These are phyloP conservation scores for Tinamus major DNA, from an alignment of 2,797 vertebrate species.

Conservation along the genomic window DNA sequence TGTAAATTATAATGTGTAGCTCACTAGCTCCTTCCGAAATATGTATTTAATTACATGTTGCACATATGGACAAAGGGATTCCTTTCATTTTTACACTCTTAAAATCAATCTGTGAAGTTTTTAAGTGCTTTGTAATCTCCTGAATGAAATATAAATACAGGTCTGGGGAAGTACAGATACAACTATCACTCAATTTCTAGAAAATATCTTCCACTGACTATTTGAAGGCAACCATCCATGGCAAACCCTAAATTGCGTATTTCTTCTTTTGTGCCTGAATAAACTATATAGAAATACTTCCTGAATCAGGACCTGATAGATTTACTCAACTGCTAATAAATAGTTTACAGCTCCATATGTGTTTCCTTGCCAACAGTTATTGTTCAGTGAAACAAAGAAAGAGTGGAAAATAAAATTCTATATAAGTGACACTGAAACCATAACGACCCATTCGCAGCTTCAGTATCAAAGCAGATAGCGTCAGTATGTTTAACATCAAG, in stretches of 20 bases:
- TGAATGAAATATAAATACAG: constrained; percentile 37
- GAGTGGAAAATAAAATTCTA: neutral
- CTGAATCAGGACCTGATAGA: constrained; percentile 69
- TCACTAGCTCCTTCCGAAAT: constrained; percentile 7
- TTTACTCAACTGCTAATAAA: constrained; percentile 68
- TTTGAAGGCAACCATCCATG: constrained; percentile 31
- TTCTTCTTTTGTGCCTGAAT: constrained; percentile 49
- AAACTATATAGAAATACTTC: constrained; percentile 54
- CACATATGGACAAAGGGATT: constrained; percentile 1
- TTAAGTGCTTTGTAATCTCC: neutral
- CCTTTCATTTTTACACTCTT: constrained; percentile 38
- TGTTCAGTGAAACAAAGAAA: constrained; percentile 64
- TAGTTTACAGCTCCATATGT: constrained; percentile 74
- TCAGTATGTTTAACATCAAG: neutral
- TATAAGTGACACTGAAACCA: constrained; percentile 26
- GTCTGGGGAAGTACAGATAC: constrained; percentile 10
- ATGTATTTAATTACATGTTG: neutral
- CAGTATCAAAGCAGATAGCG: neutral
- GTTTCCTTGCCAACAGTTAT: constrained; percentile 60
- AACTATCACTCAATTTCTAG: constrained; percentile 46
- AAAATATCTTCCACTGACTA: constrained; percentile 25
- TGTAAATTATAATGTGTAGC: neutral
- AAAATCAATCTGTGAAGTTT: constrained; percentile 16
- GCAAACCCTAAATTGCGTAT: constrained; percentile 26
- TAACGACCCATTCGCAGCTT: neutral